Evolutionary conservation across 1,140 invertebrate species (phyloP).

Genomic region (Cherax quadricarinatus): DNA sequence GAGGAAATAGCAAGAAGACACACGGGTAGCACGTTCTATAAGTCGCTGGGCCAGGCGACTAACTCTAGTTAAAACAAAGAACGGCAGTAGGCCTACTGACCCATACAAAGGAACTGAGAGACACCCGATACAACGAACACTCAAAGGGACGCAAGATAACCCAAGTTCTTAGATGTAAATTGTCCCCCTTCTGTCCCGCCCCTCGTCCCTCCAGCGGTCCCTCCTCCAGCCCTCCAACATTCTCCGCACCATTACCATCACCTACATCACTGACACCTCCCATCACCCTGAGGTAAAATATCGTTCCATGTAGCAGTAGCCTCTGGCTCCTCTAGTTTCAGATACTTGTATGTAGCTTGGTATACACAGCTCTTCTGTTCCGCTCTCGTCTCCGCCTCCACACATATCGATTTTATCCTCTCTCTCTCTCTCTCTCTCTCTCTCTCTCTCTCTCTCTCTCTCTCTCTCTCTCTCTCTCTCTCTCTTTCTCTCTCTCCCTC

Average conservation of each 20-base stretch:
- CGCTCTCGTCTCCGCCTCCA: not conserved
- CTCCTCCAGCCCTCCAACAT: not conserved
- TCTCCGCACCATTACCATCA: not conserved
- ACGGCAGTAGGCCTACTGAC: too few species aligned
- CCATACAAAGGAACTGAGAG: too few species aligned
- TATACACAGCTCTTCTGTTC: too few species aligned
- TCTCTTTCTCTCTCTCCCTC: slow-evolving; percentile 12
- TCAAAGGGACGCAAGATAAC: too few species aligned
- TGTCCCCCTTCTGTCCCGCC: not conserved
- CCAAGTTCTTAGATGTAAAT: too few species aligned
- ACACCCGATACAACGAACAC: too few species aligned
- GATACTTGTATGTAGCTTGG: not conserved
- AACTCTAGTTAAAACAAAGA: too few species aligned
- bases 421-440: slow-evolving; percentile 51
- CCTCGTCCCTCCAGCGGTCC: not conserved
- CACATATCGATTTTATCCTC: not conserved
- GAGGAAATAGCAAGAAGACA: too few species aligned
- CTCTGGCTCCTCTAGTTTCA: not conserved
- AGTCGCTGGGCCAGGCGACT: too few species aligned
- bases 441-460: slow-evolving; percentile 56
- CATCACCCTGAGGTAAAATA: not conserved
- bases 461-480: slow-evolving; percentile 40
- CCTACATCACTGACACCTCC: not conserved
- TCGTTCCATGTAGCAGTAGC: too few species aligned
- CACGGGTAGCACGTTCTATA: too few species aligned